A percentile compares a stretch with the other conserved stretches of the same genome.
Conservation (phyloP, 2,113 vertebrate species). For the Ivindomyrus marchei region DNA sequence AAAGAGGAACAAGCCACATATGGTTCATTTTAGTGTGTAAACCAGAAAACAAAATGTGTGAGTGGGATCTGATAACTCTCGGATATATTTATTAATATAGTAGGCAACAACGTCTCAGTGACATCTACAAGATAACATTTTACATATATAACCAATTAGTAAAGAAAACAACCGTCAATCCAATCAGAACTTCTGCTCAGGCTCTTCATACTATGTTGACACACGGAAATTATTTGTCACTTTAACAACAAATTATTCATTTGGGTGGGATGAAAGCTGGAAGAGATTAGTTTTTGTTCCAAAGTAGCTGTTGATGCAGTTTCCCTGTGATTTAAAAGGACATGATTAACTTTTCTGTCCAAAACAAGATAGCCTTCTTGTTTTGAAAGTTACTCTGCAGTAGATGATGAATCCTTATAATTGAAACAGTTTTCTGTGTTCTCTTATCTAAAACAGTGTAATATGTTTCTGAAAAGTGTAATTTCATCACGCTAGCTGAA, state of each 20-base stretch:
- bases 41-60: background rate
- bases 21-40: constrained; percentile 1
- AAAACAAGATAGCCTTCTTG: background rate
- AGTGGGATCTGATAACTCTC: background rate
- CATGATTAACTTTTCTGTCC: background rate
- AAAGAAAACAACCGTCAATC: background rate
- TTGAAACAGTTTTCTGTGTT: background rate
- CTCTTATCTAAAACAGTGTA: background rate
- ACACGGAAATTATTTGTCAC: background rate
- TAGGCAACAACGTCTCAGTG: background rate
- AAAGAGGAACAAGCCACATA: background rate
- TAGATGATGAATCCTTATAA: background rate
- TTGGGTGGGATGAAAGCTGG: background rate
- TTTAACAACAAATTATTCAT: background rate
- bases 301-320: constrained; percentile 7
- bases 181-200: background rate
- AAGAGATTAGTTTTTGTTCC: background rate
- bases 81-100: background rate
- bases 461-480: background rate
- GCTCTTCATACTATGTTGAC: background rate
- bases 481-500: background rate
- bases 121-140: background rate
- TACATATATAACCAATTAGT: background rate
- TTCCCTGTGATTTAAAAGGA: background rate
- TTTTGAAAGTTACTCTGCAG: background rate